Base-by-base conservation (phyloP, 2,888 invertebrate genomes). In the Acleris emargana region DNA sequence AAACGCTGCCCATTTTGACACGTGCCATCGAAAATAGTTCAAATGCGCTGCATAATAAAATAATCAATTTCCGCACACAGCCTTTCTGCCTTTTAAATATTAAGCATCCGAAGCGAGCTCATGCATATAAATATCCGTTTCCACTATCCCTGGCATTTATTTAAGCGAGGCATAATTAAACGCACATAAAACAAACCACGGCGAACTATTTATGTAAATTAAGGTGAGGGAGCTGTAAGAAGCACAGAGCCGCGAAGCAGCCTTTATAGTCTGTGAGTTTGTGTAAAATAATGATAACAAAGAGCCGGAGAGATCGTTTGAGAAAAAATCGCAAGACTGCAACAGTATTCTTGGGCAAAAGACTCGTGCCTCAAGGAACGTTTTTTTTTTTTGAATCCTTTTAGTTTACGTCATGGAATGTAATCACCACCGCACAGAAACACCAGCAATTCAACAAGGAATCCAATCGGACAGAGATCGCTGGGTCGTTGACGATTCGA, bases 131-230 rank as follows among this genome's bases (percentile, higher is more conserved):
- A 60, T 52, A 47, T 13, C 43, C 17, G 57, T 57, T 60, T 45
- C 50, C 50, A 38, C 20, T 32, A 64, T 51, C 49, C 20, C 18
- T 13, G 54, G 47, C 49, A 42, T 55, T 50, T 55, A 62, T 57
- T 66, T 61, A 57, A 51, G 45, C 66, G 45, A 20, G 52, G 76
- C 72, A 72, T 74, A 73, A 78, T 79, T 78, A 80, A 81, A 78
- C 73, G 71, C 68, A 73, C 72, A 75, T 78, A 75, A 78, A 74
- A 71, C 72, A 73, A 77, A 73, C 71, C 54, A 20, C 53, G 7
- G 72, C 73, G 72, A 77, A 81, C 78, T 82, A 80, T 84, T 88
- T 77, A 82, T 83, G 84, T 81, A 85, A 86, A 87, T 86, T 77
- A 82, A 81, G 79, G 77, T 74, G 74, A 78, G 77, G 78, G 72